These are phyloP conservation scores for Apostichopus leukothele DNA, from an alignment of 53 echinoderm and acorn worm genomes.

Conservation along the genomic window DNA sequence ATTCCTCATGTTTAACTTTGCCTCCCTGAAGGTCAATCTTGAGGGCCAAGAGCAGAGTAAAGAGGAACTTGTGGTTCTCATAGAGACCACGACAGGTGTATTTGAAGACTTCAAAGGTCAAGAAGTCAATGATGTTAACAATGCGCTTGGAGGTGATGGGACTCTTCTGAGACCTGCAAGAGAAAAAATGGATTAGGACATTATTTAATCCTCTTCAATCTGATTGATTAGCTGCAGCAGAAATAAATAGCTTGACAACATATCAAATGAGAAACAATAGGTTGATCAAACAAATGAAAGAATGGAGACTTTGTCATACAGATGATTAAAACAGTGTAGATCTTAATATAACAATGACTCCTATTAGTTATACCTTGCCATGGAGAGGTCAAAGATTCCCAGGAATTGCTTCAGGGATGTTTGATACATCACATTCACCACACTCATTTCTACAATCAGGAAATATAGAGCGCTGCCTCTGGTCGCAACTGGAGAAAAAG, in stretches of 20 bases:
- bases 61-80: constrained; percentile 99
- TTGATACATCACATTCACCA: constrained; percentile 99
- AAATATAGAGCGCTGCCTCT: constrained; percentile 97
- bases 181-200: not conserved
- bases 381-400: constrained; percentile 96
- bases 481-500: constrained; percentile 68
- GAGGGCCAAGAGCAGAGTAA: constrained; percentile 89
- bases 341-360: not conserved
- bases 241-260: too few relatives aligned
- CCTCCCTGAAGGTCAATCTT: constrained; percentile 95
- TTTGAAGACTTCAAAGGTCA: constrained; percentile 88
- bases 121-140: constrained; percentile 94
- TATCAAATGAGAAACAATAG: too few relatives aligned
- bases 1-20: constrained; percentile 95
- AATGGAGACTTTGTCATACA: too few relatives aligned
- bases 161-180: constrained; percentile 82
- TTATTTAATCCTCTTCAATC: too few relatives aligned
- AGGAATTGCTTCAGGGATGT: constrained; percentile 98
- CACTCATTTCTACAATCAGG: constrained; percentile 99
- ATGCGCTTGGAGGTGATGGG: constrained; percentile 96
- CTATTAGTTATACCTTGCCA: constrained; percentile 70
- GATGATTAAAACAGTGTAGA: too few relatives aligned
- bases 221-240: too few relatives aligned
- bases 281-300: too few relatives aligned
- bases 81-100: constrained; percentile 96